Evolutionary conservation across 2,113 vertebrate species (phyloP).

Genomic region (Peromyscus maniculatus): DNA sequence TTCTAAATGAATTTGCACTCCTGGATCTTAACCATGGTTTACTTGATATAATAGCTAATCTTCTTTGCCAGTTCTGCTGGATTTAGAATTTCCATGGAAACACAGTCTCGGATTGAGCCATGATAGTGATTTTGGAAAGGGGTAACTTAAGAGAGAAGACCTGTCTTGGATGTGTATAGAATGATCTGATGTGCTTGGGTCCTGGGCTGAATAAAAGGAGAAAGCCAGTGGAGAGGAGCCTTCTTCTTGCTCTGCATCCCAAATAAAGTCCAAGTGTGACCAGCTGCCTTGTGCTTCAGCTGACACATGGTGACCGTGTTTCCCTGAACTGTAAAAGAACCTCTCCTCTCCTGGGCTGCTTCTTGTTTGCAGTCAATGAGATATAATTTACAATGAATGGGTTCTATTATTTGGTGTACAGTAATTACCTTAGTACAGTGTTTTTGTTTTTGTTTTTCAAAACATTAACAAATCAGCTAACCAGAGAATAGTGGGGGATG

Average conservation of each 20-base stretch:
- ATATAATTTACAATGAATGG: background rate
- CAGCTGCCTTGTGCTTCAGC: background rate
- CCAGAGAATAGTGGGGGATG: background rate
- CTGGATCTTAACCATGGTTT: accelerated
- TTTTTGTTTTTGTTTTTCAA: background rate
- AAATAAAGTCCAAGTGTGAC: no score
- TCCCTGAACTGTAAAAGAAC: background rate
- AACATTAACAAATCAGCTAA: background rate
- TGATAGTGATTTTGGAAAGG: background rate
- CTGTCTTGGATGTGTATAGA: background rate
- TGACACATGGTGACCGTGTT: background rate
- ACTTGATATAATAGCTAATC: background rate
- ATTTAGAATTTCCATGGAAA: background rate
- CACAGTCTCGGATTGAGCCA: background rate
- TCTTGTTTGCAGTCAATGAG: background rate
- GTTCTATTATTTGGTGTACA: background rate
- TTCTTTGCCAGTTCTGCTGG: background rate
- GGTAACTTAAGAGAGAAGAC: background rate
- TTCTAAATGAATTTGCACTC: background rate
- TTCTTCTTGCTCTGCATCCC: background rate
- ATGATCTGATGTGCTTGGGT: background rate
- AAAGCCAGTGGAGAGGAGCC: no score
- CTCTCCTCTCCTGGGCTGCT: background rate
- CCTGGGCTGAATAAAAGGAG: background rate
- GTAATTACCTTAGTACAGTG: background rate